Evolutionary conservation across 2,797 vertebrate genomes (phyloP), one percentile per base, ranked within the genome.

Genomic region (Podargus strigoides): DNA sequence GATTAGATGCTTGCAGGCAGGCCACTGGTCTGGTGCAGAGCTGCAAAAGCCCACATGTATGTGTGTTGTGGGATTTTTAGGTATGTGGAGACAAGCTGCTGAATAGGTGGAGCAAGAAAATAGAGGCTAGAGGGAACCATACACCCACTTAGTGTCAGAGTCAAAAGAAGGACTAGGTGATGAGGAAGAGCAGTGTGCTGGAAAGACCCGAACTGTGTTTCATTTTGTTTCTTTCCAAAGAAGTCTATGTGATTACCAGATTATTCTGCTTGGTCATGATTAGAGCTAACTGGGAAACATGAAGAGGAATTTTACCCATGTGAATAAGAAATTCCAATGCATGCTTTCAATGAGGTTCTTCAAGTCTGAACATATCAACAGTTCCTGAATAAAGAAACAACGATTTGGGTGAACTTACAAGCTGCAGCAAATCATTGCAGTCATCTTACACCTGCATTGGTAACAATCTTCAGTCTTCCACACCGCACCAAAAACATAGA

Each of bases 391-490:
- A 88, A 91, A 14, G 5, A 70, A 90, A 52, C 3, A 63, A 18
- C 66, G 27, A 72, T 79, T 49, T 70, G 9, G 6, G 11, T 24
- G 17, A 82, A 97, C 96, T 97, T 95, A 97, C 96, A 97, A 81
- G 91, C 95, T 96, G 78, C 96, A 97, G 88, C 96, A 97, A 87
- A 87, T 93, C 94, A 95, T 96, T 58, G 90, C 91, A 37, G 23
- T 74, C 39, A 53, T 93, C 84, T 94, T 96, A 89, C 96, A 97
- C 78, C 47, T 94, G 69, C 96, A 97, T 22, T 94, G 91, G 75
- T 95, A 97, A 55, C 96, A 97, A 50, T 97, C 95, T 10, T 95
- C 94, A 14, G 91, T 97, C 90, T 95, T 97, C 96, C 96, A 97
- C 19, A 72, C 74, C 0, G 95, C 95, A 53, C 95, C 95, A 6